Evolutionary conservation across 2,113 vertebrate genomes (phyloP), one percentile per base, ranked within the genome.

Genomic region (Psammodynastes pulverulentus): DNA sequence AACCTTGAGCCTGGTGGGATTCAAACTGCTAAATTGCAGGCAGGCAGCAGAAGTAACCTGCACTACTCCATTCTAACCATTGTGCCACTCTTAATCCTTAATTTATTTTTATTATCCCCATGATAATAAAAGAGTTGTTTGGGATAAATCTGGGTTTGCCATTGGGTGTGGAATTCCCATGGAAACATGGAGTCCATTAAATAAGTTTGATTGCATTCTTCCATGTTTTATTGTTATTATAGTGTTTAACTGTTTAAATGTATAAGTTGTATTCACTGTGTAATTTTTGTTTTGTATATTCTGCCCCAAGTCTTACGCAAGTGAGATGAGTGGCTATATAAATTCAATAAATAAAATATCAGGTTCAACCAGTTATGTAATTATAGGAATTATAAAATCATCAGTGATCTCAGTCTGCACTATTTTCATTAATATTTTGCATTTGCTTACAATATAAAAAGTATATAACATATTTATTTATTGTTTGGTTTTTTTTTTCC

Each of bases 401-500:
- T 48, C 8, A 84, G 53, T 29, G 51, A 24, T 46, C 34, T 24
- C 53, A 29, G 2, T 12, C 4, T 51, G 12, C 7, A 85, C 45
- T 51, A 34, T 62, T 92, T 85, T 58, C 7, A 21, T 58, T 85
- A 84, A 92, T 45, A 12, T n/a, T 79, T 49, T 12, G 10, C 8
- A 26, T 26, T 84, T 46, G 39, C 15, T 56, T 89, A 39, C 29
- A 46, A 24, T 89, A 84, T 58, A 84, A 23, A 46, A 24, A 48
- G 5, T 51, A 4, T 84, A 26, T 26, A 53, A 92, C 56, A 84
- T 49, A 39, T 79, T 79, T 72, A 79, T 39, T 72, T 8, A 9
- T 79, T 79, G 34, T 21, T 24, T 9, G 17, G 52, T 79, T 54
- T 46, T 54, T 46, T 52, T 92, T 97, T 62, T n/a, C 0, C 92